These are phyloP conservation scores for Cavia porcellus DNA, from an alignment of 2,113 vertebrate genomes.

Conservation along the genomic window DNA sequence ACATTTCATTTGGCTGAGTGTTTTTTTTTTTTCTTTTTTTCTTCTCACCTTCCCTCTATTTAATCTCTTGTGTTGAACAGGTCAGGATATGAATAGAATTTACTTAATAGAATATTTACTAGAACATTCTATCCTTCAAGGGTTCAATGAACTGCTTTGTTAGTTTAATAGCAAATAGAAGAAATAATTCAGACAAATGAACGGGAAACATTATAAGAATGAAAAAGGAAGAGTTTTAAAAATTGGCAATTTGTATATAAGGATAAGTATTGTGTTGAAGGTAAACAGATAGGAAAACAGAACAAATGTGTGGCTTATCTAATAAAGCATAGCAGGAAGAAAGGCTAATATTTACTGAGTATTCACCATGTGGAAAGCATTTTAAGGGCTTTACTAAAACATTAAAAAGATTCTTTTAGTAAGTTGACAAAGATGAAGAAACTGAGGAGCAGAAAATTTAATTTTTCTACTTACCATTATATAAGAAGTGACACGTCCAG, in stretches of 20 bases:
- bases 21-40: background rate
- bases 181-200: slow-evolving; percentile 22
- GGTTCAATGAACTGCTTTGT: background rate
- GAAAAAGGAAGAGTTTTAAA: background rate
- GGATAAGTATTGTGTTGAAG: background rate
- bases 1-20: background rate
- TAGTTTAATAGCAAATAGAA: background rate
- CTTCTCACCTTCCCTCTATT: background rate
- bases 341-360: background rate
- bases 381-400: background rate
- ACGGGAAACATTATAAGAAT: background rate
- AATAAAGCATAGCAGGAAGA: background rate
- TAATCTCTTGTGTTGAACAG: background rate
- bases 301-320: background rate
- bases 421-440: background rate
- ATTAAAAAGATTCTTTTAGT: background rate
- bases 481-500: background rate
- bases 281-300: background rate
- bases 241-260: background rate
- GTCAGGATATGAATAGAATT: background rate
- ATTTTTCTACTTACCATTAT: background rate
- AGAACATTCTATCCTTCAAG: background rate
- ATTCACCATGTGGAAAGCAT: background rate
- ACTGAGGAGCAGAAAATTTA: background rate
- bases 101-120: slow-evolving; percentile 3